These are phyloP conservation scores for Falco biarmicus DNA, from an alignment of 2,797 vertebrate species.

Conservation along the genomic window DNA sequence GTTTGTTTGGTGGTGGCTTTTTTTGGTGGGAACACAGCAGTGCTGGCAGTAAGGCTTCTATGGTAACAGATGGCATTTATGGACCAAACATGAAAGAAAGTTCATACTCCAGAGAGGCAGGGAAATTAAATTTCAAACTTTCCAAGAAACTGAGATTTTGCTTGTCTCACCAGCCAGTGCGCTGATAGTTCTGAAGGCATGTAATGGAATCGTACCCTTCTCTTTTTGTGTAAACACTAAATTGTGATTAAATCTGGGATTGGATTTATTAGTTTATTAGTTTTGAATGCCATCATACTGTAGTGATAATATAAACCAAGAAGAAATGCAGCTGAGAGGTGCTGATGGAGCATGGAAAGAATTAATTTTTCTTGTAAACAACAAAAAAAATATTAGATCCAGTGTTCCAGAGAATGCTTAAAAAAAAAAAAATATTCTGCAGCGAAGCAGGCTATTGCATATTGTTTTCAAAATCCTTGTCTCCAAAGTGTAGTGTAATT, in stretches of 20 bases:
- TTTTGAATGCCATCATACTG: background rate
- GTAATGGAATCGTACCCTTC: background rate
- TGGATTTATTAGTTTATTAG: background rate
- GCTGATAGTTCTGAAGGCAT: background rate
- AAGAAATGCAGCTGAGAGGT: background rate
- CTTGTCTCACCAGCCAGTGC: background rate
- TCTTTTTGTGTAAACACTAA: background rate
- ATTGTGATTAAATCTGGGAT: background rate
- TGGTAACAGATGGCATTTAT: background rate
- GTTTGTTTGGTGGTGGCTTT: too few relatives aligned
- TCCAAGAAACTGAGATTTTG: background rate
- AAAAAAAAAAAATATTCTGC: background rate
- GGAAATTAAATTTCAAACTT: background rate
- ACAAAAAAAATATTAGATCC: background rate
- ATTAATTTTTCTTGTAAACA: background rate
- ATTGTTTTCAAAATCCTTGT: background rate
- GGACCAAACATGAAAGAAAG: background rate
- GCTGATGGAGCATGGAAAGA: background rate
- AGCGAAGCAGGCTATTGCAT: background rate
- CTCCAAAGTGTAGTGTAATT: background rate
- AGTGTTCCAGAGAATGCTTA: background rate
- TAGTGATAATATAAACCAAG: background rate
- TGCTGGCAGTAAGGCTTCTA: background rate
- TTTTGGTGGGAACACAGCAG: background rate
- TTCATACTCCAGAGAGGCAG: background rate